phyloP scores from a whole-genome alignment of 2,113 vertebrate genomes.

The Rhea pennata region DNA sequence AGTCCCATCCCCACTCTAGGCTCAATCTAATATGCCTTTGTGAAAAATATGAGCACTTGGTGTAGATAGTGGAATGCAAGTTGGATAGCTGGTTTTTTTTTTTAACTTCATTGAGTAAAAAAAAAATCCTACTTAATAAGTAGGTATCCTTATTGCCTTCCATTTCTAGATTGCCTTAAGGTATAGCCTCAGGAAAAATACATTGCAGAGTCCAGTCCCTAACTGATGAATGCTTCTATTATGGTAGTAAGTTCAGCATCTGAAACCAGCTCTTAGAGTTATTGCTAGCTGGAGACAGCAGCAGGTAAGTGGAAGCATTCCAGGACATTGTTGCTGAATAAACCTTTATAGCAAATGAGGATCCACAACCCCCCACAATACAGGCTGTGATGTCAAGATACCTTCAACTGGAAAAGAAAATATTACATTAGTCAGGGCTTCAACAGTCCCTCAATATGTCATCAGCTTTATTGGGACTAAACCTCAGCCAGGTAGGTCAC shows the following conservation, averaged over 20 bases:
- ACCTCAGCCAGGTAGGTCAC: conserved; percentile 1
- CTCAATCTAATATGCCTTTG: not conserved
- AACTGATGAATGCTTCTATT: not conserved
- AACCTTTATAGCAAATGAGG: not conserved
- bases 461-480: not conserved
- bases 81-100: not conserved
- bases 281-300: not conserved
- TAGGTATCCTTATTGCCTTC: not conserved
- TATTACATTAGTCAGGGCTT: not conserved
- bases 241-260: not conserved
- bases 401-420: conserved; percentile 3
- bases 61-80: not conserved
- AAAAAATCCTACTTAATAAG: not conserved
- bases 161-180: conserved; percentile 53
- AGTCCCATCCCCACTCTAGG: not conserved
- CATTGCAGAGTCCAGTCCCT: conserved; percentile 1
- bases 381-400: conserved; percentile 1
- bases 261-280: not conserved
- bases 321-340: not conserved
- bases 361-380: not conserved
- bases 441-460: not conserved
- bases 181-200: conserved; percentile 58
- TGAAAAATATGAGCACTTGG: not conserved
- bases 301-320: not conserved
- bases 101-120: not conserved